Evolutionary conservation across 1,140 invertebrate species (phyloP), one percentile per base, ranked within the genome.

Genomic region (Maconellicoccus hirsutus): DNA sequence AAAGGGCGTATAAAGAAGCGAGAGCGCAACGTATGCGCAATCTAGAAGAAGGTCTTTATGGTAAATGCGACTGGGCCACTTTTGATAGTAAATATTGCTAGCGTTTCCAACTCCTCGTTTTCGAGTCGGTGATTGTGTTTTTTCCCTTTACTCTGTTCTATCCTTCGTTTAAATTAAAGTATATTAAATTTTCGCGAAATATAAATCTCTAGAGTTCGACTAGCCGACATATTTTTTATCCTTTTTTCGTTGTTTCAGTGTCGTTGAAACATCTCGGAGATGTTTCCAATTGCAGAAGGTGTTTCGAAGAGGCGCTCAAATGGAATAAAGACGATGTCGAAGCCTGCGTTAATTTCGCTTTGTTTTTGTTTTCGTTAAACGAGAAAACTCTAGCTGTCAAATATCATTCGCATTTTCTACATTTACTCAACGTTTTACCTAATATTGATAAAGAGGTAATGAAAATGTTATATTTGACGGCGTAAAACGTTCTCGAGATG

Each of bases 11-110:
- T 19, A 61, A 6, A 22, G 59, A 61, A 22, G 59, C 59, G 7
- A 61, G n/a, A 61, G 59, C 59, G 14, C 59, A 61, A 61, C 59
- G 59, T 16, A 61, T 61, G 59, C 59, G 59, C n/a, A 61, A 61
- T 61, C 7, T 61, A 22, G 59, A 61, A 19, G 59, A 61, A 19
- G 59, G 59, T 8, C 59, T 61, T 8, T 61, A 61, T 61, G 59
- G 59, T 22, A 61, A 61, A 61, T 61, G 59, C n/a, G 59, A 61
- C 21, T 61, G 59, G 59, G 59, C 59, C n/a, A 61, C 59, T 19
- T 61, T 61, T 22, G 59, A 61, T 19, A 22, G 16, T 61, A 61
- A 61, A 61, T 61, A 61, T 22, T 61, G 59, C n/a, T 61, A 22
- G 21, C 33, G n/a, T n/a, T n/a, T n/a, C n/a, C n/a, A n/a, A n/a